Conservation (phyloP, 1,140 invertebrate genomes). For the Aporrectodea caliginosa region DNA sequence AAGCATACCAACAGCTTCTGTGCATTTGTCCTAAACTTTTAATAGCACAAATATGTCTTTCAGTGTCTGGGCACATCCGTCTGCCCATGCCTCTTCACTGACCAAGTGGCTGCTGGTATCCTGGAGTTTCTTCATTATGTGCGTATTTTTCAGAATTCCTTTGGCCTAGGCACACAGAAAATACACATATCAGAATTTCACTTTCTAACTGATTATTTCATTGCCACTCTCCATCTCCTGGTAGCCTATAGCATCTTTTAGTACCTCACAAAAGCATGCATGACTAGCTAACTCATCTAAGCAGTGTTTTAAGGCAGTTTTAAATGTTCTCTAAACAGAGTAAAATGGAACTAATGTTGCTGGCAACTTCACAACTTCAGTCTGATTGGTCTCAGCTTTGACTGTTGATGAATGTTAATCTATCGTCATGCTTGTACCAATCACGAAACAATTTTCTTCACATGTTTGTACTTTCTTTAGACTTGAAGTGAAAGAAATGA, state of each 20-base stretch:
- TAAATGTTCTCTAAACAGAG: neutral
- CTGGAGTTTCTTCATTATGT: neutral
- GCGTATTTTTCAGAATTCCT: neutral
- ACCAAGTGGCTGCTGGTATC: neutral
- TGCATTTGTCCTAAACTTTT: too few relatives aligned
- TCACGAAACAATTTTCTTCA: too few relatives aligned
- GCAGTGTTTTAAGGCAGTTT: neutral
- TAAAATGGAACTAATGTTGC: neutral
- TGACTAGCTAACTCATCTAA: too few relatives aligned
- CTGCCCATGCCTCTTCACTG: neutral
- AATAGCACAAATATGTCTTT: neutral
- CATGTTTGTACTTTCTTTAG: too few relatives aligned
- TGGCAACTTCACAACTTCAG: neutral
- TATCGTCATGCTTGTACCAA: too few relatives aligned
- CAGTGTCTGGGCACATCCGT: neutral
- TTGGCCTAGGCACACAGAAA: neutral
- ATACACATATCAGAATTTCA: neutral
- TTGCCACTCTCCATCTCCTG: neutral
- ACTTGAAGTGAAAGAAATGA: too few relatives aligned
- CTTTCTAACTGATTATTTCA: neutral
- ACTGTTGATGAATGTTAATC: too few relatives aligned
- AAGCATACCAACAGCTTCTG: too few relatives aligned
- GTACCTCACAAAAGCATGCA: neutral
- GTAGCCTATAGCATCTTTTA: neutral
- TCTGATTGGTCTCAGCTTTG: too few relatives aligned